Conservation (phyloP, 2,797 vertebrate species). For the Hemitrygon akajei region DNA sequence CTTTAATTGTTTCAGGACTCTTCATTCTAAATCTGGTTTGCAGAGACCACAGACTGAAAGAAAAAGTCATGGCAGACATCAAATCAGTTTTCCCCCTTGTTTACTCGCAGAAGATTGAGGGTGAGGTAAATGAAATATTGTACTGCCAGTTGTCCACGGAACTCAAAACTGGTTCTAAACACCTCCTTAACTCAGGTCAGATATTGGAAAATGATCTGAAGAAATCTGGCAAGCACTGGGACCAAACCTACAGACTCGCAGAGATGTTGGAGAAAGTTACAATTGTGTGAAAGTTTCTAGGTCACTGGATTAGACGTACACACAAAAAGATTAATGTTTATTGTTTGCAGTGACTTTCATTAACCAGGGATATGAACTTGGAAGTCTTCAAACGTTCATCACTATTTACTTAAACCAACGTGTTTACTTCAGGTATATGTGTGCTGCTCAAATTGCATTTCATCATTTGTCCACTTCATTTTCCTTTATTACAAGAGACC, state of each 20-base stretch:
- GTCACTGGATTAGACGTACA: neutral
- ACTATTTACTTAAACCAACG: neutral
- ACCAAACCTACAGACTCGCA: constrained; percentile 63
- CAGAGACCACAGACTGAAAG: constrained; percentile 68
- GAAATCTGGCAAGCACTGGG: constrained; percentile 51
- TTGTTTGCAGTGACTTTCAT: neutral
- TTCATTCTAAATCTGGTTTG: constrained; percentile 90
- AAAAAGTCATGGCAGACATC: constrained; percentile 59
- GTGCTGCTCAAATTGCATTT: neutral
- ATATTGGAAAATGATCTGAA: constrained; percentile 65
- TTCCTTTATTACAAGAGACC: neutral
- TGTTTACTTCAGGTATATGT: neutral
- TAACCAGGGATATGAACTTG: neutral
- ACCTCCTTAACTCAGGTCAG: constrained; percentile 53
- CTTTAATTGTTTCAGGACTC: constrained; percentile 56
- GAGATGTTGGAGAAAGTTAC: constrained; percentile 72
- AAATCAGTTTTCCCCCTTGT: constrained; percentile 58
- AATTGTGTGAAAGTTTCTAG: constrained; percentile 55
- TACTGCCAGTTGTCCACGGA: constrained; percentile 59
- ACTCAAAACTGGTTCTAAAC: constrained; percentile 38
- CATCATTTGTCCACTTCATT: neutral
- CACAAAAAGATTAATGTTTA: neutral
- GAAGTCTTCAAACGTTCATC: neutral
- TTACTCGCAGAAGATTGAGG: constrained; percentile 67
- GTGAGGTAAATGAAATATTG: constrained; percentile 86